phyloP scores from a whole-genome alignment of 30 jellyfish, hydroid and myxozoan species.

The Aurelia sp. region DNA sequence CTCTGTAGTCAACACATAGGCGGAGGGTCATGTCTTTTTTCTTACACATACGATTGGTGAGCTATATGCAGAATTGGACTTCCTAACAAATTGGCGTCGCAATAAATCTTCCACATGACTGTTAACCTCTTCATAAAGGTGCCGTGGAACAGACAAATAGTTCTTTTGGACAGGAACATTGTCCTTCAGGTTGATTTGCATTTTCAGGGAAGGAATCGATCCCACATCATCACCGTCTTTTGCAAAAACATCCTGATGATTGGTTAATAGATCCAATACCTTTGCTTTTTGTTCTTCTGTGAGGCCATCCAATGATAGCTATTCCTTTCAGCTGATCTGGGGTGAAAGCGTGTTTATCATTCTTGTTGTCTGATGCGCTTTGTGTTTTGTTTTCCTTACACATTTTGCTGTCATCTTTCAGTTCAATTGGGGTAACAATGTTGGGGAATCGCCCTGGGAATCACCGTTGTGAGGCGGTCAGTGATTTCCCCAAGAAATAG shows the following conservation, averaged over 20 bases:
- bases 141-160: neutral
- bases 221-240: slow-evolving; percentile 14
- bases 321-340: neutral
- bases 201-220: slow-evolving; percentile 18
- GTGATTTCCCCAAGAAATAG: too few relatives aligned
- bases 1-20: slow-evolving; percentile 6
- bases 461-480: too few relatives aligned
- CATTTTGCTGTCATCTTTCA: neutral
- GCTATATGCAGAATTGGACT: neutral
- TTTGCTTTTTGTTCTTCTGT: slow-evolving; percentile 3
- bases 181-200: too few relatives aligned
- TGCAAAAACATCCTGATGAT: slow-evolving; percentile 4
- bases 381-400: neutral
- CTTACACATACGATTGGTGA: slow-evolving; percentile 8
- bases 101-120: too few relatives aligned
- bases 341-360: neutral
- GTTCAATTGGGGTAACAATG: neutral
- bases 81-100: neutral
- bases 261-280: neutral
- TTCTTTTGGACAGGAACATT: neutral
- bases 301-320: slow-evolving; percentile 5
- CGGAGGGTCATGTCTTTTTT: slow-evolving; percentile 1
- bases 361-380: neutral
- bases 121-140: neutral
- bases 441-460: too few relatives aligned